Base-by-base conservation (phyloP, 2,888 invertebrate species). In the Petrolisthes cinctipes region DNA sequence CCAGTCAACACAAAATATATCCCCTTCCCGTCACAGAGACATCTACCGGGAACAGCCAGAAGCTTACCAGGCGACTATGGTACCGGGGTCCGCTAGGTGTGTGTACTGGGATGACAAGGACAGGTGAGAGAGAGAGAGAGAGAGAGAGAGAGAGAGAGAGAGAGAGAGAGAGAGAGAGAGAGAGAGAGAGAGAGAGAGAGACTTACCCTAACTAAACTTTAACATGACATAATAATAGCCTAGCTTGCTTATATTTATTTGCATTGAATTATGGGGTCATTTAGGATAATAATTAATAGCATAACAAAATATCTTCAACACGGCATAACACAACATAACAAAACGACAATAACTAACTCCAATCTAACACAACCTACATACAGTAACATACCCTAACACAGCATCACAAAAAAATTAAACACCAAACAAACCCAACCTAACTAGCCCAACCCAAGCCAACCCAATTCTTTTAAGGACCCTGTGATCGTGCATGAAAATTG, bases 81-180 rank as follows among this genome's bases (percentile, higher is more conserved):
- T 88, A 2, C 87, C 87, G 9, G 81, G 73, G 6, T 75, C 75
- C 14, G 87, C 87, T 17, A 76, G 11, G 5, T 88, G 87, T 75
- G 87, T 84, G 7, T 88, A 75, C 76, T 88, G 87, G 87, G 81
- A 88, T 4, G 20, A 37, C 9, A 11, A 7, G 5, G 7, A 11
- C 37, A 83, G 83, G 86, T 86, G 71, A 17, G 66, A n/a, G 53
- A 9, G 54, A n/a, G n/a, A 20, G 23, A 23, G 23, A 6, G 53
- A 37, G 68, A 20, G 17, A n/a, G 20, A 7, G 71, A 71, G 71
- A 71, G 71, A 68, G 68, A 68, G 68, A 68, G 7, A 7, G 5
- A 7, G 20, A 7, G 7, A 68, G 68, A 68, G 68, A 68, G 68
- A 5, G 5, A 68, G 9, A 68, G 68, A 68, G 68, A 9, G 68